Evolutionary conservation across 1,140 invertebrate species (phyloP).

Genomic region (Drosophila busckii): DNA sequence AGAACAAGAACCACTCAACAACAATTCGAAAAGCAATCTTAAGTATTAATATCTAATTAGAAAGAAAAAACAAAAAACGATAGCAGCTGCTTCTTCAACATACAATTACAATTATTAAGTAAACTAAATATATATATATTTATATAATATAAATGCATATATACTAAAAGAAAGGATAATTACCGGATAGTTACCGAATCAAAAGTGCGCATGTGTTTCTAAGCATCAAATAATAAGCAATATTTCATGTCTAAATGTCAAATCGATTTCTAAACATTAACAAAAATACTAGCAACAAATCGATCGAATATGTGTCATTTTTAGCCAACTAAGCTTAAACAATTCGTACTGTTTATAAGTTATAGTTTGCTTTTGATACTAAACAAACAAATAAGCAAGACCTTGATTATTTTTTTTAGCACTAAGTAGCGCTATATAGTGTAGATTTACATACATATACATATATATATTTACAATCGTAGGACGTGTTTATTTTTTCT

Average conservation of each 20-base stretch:
- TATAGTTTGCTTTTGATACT: constrained; percentile 14
- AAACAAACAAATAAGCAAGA: constrained; percentile 69
- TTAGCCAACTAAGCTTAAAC: constrained; percentile 52
- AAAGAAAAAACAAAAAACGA: too few species aligned
- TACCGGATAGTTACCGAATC: constrained; percentile 55
- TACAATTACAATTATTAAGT: constrained; percentile 32
- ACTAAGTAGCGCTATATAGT: constrained; percentile 45
- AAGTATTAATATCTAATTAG: constrained; percentile 72
- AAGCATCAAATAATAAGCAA: constrained; percentile 66
- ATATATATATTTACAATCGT: constrained; percentile 7
- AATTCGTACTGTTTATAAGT: constrained; percentile 36
- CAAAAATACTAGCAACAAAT: constrained; percentile 17
- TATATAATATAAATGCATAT: constrained; percentile 14
- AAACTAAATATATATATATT: constrained; percentile 27
- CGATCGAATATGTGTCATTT: constrained; percentile 64
- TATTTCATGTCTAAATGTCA: constrained; percentile 72
- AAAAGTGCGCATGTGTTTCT: constrained; percentile 66
- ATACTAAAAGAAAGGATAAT: constrained; percentile 22
- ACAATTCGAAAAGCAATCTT: constrained; percentile 70
- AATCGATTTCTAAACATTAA: constrained; percentile 53
- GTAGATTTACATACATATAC: constrained; percentile 17
- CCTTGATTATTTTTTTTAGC: constrained; percentile 40
- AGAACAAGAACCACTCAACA: constrained; percentile 24
- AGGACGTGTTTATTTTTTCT: constrained; percentile 8
- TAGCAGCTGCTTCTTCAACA: constrained; percentile 54